Evolutionary conservation across 2,113 vertebrate genomes (phyloP).

Genomic region (Hippocampus guttulatus): DNA sequence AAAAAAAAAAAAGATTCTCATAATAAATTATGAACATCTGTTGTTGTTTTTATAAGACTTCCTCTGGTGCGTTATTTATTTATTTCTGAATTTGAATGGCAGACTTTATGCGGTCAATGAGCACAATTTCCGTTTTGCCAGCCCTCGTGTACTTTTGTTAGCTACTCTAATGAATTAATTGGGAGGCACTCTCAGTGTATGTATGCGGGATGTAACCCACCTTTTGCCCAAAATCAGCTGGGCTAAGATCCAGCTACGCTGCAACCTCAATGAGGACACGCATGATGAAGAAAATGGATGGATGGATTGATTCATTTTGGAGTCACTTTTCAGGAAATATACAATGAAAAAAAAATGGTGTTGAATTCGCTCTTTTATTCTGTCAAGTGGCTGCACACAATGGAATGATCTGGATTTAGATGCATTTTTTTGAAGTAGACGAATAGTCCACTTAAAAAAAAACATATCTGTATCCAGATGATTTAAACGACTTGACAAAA

Average conservation of each 20-base stretch:
- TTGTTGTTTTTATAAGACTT: neutral
- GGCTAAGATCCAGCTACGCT: neutral
- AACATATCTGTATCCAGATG: too few relatives aligned
- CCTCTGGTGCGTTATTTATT: neutral
- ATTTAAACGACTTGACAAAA: too few relatives aligned
- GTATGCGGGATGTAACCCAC: neutral
- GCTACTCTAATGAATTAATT: constrained; percentile 3
- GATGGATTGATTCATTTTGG: neutral
- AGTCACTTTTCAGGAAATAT: neutral
- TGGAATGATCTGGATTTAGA: too few relatives aligned
- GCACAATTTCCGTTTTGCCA: neutral
- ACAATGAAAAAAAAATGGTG: too few relatives aligned
- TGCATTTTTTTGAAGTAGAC: too few relatives aligned
- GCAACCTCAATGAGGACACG: neutral
- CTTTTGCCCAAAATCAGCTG: neutral
- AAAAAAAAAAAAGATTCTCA: too few relatives aligned
- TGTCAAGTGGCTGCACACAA: too few relatives aligned
- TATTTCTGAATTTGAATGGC: neutral
- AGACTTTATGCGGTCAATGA: neutral
- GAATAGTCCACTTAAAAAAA: too few relatives aligned
- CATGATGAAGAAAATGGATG: neutral
- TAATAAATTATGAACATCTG: neutral
- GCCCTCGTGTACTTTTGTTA: neutral
- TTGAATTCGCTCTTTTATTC: too few relatives aligned
- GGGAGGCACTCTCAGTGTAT: neutral